Base-by-base conservation (phyloP, 2,113 vertebrate species). In the Peromyscus maniculatus region DNA sequence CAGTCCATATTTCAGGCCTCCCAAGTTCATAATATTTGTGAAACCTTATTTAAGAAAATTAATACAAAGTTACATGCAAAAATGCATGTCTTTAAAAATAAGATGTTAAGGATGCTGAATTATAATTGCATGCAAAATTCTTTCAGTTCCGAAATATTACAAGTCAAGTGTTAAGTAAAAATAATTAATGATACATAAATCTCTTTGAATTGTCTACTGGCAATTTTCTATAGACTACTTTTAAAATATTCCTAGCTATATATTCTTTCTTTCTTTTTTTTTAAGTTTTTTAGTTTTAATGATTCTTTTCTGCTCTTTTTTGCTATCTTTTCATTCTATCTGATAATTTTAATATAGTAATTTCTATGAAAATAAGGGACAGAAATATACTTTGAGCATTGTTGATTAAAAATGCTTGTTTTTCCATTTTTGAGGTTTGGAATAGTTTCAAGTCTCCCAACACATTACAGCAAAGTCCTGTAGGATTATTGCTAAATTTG, bases 31-130 rank as follows among this genome's bases (percentile, higher is more conserved):
- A 49, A 67, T 15, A 67, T 49, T 87, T 87, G 28, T 12, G 26
- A 66, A 46, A 86, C 7, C 15, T 15, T 86, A 64, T 86, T 83
- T 86, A 49, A 36, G 9, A 67, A 67, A 49, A 49, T 49, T 67
- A 71, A 82, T 36, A 87, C 7, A 87, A 95, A 92, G 78, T 87
- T 86, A 75, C 36, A 91, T 36, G 26, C 4, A 87, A 93, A 94
- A 33, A 31, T 33, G 10, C 7, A 49, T 6, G 31, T 69, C 1
- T 89, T 77, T 57, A 52, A 66, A 67, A 95, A 92, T 49, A 36
- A 82, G 82, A 72, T 78, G 59, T 39, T 66, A 92, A 96, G 3
- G 33, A 33, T 82, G 57, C 2, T 3, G 19, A 49, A 83, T 78
- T 66, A 84, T 1, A 84, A 52, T 72, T 74, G 43, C 43, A 43